A percentile compares a stretch with the other conserved stretches of the same genome.
These are phyloP conservation scores for Rhinoptilus africanus DNA, from an alignment of 2,113 vertebrate species.

Conservation along the genomic window DNA sequence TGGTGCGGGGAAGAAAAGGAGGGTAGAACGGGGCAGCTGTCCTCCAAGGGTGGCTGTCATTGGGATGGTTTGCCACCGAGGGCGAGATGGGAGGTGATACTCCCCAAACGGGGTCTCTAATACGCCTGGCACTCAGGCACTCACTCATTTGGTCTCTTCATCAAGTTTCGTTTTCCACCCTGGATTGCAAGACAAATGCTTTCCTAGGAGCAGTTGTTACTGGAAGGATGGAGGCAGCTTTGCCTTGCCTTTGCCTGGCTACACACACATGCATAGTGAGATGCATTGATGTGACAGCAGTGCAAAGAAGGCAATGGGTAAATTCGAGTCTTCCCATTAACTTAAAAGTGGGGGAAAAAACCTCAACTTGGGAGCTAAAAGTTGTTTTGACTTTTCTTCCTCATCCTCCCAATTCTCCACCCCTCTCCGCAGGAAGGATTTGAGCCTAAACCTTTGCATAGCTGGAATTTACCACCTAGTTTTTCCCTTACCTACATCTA, in stretches of 20 bases:
- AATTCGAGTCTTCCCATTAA: neutral
- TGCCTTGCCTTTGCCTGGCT: neutral
- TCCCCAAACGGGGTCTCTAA: neutral
- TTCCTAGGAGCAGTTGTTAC: neutral
- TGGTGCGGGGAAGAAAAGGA: neutral
- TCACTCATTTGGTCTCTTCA: neutral
- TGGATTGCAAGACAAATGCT: neutral
- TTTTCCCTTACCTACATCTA: neutral
- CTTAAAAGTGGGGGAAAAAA: neutral
- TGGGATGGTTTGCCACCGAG: neutral
- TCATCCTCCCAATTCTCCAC: neutral
- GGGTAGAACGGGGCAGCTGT: conserved; percentile 58
- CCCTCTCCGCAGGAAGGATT: neutral
- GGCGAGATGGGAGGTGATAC: neutral
- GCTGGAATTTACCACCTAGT: neutral
- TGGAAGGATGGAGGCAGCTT: neutral
- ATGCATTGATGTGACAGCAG: neutral
- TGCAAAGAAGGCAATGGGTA: neutral
- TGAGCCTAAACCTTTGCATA: neutral
- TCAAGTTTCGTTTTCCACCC: neutral
- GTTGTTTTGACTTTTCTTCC: neutral
- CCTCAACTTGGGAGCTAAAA: neutral
- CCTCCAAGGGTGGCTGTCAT: neutral
- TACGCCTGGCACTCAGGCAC: neutral
- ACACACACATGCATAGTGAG: rapidly evolving